Evolutionary conservation across 2,888 invertebrate genomes (phyloP), one percentile per base, ranked within the genome.

Genomic region (Lithosia quadra): DNA sequence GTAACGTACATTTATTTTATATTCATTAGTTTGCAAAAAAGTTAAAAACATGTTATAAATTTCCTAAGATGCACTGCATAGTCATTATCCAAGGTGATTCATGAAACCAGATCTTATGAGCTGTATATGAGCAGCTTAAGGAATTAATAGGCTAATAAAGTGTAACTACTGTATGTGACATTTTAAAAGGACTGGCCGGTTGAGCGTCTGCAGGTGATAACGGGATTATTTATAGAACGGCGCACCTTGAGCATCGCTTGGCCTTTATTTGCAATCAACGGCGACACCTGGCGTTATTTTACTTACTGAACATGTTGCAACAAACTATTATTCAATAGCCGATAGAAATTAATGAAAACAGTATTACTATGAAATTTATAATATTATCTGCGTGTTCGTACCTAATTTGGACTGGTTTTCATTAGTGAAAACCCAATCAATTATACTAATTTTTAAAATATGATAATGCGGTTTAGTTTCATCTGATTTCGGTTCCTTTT

Each of bases 211-310:
- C 62, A 62, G 62, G 62, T 49, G 62, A n/a, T 2, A 28, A 18
- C 18, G 43, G 43, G 18, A 3, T 39, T 61, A 62, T 62, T 33
- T 49, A 62, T 62, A 49, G 49, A 62, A 43, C 22, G 18, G 43
- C 24, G 18, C 49, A 62, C 28, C 43, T 62, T 43, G 34, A 18
- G 10, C 11, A 43, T 49, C 36, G 21, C 59, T 58, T 58, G 57
- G 24, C 60, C 13, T 39, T 60, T 22, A 60, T 60, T 21, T 59
- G 36, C 36, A 36, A 13, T 36, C 22, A 60, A 36, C 60, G 36
- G 22, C 36, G n/a, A 24, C 49, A 62, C 62, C 62, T 33, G 49
- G 22, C n/a, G n/a, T 62, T 49, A 15, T 10, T 5, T 28, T 62
- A 49, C 36, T 36, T n/a, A 62, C 43, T 28, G 28, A 21, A 49